Evolutionary conservation across 2,888 invertebrate species (phyloP), one percentile per base, ranked within the genome.

Genomic region (Kryphioiulus occultus): DNA sequence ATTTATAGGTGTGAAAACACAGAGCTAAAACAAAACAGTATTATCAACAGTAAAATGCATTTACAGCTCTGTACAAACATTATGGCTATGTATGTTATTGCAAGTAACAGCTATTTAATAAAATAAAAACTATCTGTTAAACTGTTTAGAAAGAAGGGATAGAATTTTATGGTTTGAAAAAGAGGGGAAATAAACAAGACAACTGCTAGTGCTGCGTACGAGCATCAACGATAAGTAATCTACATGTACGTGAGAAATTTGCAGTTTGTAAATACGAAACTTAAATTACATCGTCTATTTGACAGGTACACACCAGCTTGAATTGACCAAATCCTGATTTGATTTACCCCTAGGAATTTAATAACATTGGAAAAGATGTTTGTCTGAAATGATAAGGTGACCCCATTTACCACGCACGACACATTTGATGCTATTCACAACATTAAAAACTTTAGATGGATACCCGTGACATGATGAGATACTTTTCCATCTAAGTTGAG

Each of bases 351-450:
- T 17, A 68, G 5, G 4, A 44, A 44, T 68, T 26, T 4, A 68
- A 68, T 19, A 68, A 26, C 26, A 26, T 7, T n/a, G 19, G 68
- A 68, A 10, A 26, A 26, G 26, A 26, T 26, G 9, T 68, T 26
- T 15, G 12, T 44, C 26, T 68, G 26, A 68, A 68, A 68, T 68
- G 68, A 68, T 7, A 68, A 1, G 68, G 68, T 10, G 68, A 68
- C 17, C 68, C 68, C 68, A 68, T 0, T 19, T 68, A 22, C 26
- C 9, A 22, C 26, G 68, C 19, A 68, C 68, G 26, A 68, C n/a
- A 53, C 68, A 68, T 68, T 22, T 68, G 68, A 68, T 68, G 68
- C 68, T 68, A 68, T 68, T 68, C 68, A 68, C 68, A 68, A 68
- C 68, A 68, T 26, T 68, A 26, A 68, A 68, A 68, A 10, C 7